Percentiles rank a stretch among this genome's conserved stretches.
These are phyloP conservation scores for Hypena proboscidalis DNA, from an alignment of 2,888 invertebrate species.

Conservation along the genomic window DNA sequence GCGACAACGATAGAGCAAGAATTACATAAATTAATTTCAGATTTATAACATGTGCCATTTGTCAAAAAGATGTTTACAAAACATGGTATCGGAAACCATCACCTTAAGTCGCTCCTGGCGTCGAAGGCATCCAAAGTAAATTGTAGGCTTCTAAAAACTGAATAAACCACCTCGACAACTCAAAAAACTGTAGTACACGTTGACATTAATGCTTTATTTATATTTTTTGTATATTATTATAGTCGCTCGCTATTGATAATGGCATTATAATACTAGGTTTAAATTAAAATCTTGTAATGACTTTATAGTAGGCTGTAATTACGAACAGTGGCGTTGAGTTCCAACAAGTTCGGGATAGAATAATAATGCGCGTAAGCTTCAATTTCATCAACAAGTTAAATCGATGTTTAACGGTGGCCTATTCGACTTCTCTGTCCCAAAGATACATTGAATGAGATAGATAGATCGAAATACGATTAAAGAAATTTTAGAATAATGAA, in stretches of 20 bases:
- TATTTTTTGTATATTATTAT: conserved; percentile 44
- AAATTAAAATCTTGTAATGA: conserved; percentile 56
- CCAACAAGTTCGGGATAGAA: conserved; percentile 30
- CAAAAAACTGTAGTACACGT: conserved; percentile 31
- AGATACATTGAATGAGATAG: no score
- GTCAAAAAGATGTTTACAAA: not conserved
- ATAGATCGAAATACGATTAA: no score
- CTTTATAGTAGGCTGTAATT: conserved; percentile 51
- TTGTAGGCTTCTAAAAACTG: conserved; percentile 33
- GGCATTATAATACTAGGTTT: conserved; percentile 56
- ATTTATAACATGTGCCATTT: no score
- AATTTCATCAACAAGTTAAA: no score
- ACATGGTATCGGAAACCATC: no score
- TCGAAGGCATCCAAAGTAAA: conserved; percentile 22
- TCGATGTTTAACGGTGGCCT: no score
- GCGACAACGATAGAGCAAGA: no score
- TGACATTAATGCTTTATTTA: conserved; percentile 44
- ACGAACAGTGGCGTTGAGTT: conserved; percentile 35
- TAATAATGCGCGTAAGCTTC: conserved; percentile 25
- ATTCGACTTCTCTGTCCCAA: no score
- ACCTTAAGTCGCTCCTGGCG: conserved; percentile 23
- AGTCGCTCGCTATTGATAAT: conserved; percentile 44
- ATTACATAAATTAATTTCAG: no score
- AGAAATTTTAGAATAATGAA: no score
- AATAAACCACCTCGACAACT: conserved; percentile 28